phyloP scores from a whole-genome alignment of 2,888 invertebrate species.

The Phalera bucephala region DNA sequence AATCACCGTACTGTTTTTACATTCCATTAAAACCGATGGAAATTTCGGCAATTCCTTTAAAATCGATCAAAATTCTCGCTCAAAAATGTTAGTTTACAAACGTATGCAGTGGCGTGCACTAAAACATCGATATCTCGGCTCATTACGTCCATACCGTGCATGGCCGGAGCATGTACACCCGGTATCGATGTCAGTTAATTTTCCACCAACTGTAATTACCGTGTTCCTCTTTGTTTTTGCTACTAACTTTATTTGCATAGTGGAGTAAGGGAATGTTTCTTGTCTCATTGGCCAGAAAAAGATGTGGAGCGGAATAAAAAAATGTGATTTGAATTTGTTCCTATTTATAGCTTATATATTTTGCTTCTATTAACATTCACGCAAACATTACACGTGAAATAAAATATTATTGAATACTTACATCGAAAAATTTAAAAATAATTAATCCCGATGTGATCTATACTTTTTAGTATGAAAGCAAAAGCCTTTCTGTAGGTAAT shows the following conservation, averaged over 20 bases:
- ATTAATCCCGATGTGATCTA: no score
- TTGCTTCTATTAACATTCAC: no score
- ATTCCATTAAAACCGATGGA: no score
- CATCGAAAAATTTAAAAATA: no score
- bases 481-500: no score
- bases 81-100: constrained; percentile 28
- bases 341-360: constrained; percentile 2
- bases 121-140: constrained; percentile 62
- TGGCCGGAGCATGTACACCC: constrained; percentile 53
- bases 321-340: neutral
- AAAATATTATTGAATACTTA: no score
- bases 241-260: constrained; percentile 82
- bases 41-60: no score
- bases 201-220: constrained; percentile 80
- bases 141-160: constrained; percentile 64
- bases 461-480: no score
- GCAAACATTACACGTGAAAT: no score
- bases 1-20: no score
- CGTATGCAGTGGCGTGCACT: constrained; percentile 61
- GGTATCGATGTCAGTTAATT: constrained; percentile 80
- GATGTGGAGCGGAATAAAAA: constrained; percentile 35
- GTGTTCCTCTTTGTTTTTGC: constrained; percentile 80
- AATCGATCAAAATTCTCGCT: neutral
- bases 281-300: constrained; percentile 37
- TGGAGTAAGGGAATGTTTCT: constrained; percentile 58